Percentiles rank a stretch among this genome's conserved stretches.
Evolutionary conservation across 2,113 vertebrate species (phyloP).

Genomic region (Condylura cristata): DNA sequence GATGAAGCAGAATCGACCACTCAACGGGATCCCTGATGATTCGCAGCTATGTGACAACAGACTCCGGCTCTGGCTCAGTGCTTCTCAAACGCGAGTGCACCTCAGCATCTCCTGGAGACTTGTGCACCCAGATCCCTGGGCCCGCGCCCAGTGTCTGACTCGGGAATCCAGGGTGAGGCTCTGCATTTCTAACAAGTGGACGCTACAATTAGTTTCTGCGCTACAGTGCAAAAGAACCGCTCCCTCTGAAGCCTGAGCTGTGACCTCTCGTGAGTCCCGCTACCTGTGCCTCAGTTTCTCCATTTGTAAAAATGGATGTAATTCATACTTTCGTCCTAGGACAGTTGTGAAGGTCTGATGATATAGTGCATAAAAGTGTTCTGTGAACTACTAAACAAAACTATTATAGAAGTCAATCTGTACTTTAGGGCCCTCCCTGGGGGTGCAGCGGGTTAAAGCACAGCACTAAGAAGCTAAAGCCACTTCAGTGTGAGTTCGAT

Average conservation of each 20-base stretch:
- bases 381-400: not conserved
- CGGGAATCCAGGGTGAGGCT: not conserved
- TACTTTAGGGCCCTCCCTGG: no score
- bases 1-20: not conserved
- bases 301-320: not conserved
- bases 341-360: not conserved
- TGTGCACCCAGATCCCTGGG: not conserved
- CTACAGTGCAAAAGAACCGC: no score
- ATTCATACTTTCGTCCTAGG: not conserved
- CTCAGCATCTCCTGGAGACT: not conserved
- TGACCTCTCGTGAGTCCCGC: not conserved
- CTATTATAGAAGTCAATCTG: not conserved
- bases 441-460: no score
- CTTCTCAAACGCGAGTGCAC: fast-evolving
- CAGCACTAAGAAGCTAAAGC: no score
- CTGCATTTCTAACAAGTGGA: not conserved
- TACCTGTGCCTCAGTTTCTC: not conserved
- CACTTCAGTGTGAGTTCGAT: no score
- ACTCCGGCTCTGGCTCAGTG: no score
- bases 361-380: not conserved
- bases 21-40: not conserved
- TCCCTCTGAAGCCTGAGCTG: not conserved
- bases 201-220: not conserved
- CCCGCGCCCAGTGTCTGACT: not conserved
- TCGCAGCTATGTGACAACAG: not conserved